Evolutionary conservation across 2,888 invertebrate species (phyloP).

Genomic region (Gandaritis pyraliata): DNA sequence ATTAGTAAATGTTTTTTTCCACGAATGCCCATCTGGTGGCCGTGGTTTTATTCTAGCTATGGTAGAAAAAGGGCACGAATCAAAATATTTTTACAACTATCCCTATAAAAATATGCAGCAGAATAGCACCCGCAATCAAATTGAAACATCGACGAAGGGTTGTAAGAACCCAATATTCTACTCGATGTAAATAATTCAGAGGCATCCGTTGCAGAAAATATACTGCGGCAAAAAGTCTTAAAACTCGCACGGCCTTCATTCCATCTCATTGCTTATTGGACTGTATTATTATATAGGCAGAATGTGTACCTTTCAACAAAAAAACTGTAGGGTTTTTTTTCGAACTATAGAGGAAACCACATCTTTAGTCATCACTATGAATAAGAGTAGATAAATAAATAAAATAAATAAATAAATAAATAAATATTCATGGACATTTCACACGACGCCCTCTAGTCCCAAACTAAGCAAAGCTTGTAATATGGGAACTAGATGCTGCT

Average conservation of each 20-base stretch:
- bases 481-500: too few relatives aligned
- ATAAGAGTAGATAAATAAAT: too few relatives aligned
- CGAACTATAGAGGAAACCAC: too few relatives aligned
- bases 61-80: constrained; percentile 15
- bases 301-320: neutral
- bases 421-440: too few relatives aligned
- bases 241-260: constrained; percentile 34
- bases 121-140: constrained; percentile 24
- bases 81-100: constrained; percentile 20
- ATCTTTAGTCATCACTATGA: too few relatives aligned
- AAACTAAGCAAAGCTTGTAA: too few relatives aligned
- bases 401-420: too few relatives aligned
- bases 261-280: constrained; percentile 41
- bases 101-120: constrained; percentile 22
- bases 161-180: constrained; percentile 23
- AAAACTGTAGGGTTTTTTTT: neutral
- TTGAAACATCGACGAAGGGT: constrained; percentile 23
- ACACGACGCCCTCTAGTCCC: too few relatives aligned
- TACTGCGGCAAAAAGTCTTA: constrained; percentile 38
- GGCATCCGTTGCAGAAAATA: constrained; percentile 23
- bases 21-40: neutral
- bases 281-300: constrained; percentile 10
- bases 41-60: constrained; percentile 11
- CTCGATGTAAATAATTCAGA: constrained; percentile 25
- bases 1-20: too few relatives aligned